phyloP scores from a whole-genome alignment of 2,113 vertebrate genomes.

The Cochlearius cochlearius region DNA sequence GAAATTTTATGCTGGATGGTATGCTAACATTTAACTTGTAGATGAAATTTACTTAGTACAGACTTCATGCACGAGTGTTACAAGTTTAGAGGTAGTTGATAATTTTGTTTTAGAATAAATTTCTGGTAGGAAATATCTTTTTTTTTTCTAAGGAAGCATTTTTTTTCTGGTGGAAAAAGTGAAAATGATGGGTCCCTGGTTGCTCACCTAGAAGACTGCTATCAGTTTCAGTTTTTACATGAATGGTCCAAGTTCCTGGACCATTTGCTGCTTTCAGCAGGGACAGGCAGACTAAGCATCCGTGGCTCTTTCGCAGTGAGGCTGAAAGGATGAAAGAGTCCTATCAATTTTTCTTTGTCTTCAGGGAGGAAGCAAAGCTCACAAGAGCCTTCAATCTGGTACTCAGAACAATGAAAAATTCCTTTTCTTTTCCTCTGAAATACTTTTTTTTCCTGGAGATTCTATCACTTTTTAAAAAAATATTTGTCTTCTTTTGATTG shows the following conservation, averaged over 20 bases:
- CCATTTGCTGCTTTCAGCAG: slow-evolving; percentile 42
- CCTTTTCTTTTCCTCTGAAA: background rate
- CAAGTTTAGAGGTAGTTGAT: background rate
- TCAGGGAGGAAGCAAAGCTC: background rate
- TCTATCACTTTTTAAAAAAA: background rate
- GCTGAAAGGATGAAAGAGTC: slow-evolving; percentile 15
- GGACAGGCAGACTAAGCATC: slow-evolving; percentile 24
- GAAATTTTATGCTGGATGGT: background rate
- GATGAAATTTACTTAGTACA: background rate
- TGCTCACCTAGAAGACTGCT: slow-evolving; percentile 1
- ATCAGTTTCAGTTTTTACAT: slow-evolving; percentile 23
- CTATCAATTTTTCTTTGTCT: slow-evolving; percentile 6
- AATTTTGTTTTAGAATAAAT: background rate
- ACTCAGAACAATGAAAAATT: background rate
- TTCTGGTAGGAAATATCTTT: background rate
- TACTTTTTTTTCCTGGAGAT: background rate
- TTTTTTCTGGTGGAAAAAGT: background rate
- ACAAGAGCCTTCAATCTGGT: background rate
- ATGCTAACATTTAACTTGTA: background rate
- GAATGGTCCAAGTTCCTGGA: background rate
- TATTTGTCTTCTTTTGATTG: background rate
- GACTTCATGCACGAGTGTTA: background rate
- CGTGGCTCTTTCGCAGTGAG: background rate
- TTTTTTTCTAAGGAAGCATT: background rate
- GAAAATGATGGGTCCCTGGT: background rate